Evolutionary conservation across 2,797 vertebrate species (phyloP).

Genomic region (Phrynocephalus guinanensis): DNA sequence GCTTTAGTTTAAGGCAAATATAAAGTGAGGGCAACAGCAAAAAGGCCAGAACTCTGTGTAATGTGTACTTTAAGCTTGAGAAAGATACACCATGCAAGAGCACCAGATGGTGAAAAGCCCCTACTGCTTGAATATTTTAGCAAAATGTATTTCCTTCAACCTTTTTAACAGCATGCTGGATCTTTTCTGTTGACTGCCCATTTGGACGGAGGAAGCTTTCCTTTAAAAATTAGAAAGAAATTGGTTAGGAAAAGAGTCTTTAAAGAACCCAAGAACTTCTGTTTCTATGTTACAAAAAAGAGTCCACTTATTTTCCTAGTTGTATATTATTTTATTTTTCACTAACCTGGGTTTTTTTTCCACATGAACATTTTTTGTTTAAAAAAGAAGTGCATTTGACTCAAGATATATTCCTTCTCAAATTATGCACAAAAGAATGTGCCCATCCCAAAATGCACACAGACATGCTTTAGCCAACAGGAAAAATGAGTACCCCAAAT

Average conservation of each 20-base stretch:
- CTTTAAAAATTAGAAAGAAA: conserved; percentile 63
- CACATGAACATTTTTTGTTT: too few species aligned
- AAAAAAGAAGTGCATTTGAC: too few species aligned
- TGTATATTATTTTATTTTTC: not conserved
- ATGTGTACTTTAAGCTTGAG: conserved; percentile 9
- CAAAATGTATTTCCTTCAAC: conserved; percentile 53
- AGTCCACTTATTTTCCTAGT: not conserved
- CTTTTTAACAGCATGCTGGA: conserved; percentile 68
- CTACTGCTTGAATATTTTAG: conserved; percentile 67
- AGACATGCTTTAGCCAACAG: too few species aligned
- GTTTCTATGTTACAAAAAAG: conserved; percentile 31
- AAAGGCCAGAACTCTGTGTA: not conserved
- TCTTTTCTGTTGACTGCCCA: conserved; percentile 56
- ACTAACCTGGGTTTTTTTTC: not conserved
- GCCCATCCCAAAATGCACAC: too few species aligned
- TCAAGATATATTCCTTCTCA: too few species aligned
- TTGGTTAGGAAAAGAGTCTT: conserved; percentile 52
- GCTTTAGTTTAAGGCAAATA: not conserved
- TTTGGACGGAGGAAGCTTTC: conserved; percentile 66
- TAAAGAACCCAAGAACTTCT: conserved; percentile 35
- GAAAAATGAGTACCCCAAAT: too few species aligned
- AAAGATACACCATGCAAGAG: conserved; percentile 39
- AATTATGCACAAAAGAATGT: too few species aligned
- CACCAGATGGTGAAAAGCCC: conserved; percentile 71
- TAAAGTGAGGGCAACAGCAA: not conserved